Evolutionary conservation across 1,140 invertebrate genomes (phyloP), one percentile per base, ranked within the genome.

Genomic region (Saccostrea cuccullata): DNA sequence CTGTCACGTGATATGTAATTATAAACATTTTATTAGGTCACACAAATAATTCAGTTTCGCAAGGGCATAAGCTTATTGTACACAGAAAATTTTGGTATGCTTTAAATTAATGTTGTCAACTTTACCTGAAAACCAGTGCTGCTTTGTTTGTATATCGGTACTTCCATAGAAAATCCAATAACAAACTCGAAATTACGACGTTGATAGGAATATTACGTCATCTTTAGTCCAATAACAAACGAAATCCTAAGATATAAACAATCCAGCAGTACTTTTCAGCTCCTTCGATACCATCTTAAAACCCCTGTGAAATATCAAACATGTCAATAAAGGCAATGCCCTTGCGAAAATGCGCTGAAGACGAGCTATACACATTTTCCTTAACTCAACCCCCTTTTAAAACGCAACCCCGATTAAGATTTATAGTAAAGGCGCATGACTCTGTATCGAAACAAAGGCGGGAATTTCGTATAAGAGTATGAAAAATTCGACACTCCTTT

Each of bases 21-120:
- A 64, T 64, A 64, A 64, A 64, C 60, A 64, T 64, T 64, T 64
- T 64, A 64, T 17, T 64, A 64, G 60, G 20, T 64, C 60, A 64
- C 60, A 64, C 23, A 47, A 47, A 15, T 64, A n/a, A n/a, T 64
- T n/a, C 12, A 20, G 17, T 64, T n/a, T 64, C 60, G 60, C 60
- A 64, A 64, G 60, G 15, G 60, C 60, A 64, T 64, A 64, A n/a
- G 17, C 60, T 17, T 20, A 23, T 64, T 64, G 60, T 8, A 64
- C 60, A 64, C 17, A 17, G 17, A 20, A n/a, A 17, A 17, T 17
- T 64, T 64, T 64, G 17, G 60, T 23, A 64, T 64, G 0, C 23
- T n/a, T 64, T 8, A 64, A n/a, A n/a, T 64, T 2, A 17, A 64
- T 20, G 13, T 15, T 0, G n/a, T 20, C 23, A 0, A 6, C 47